Conservation (phyloP, 2,888 invertebrate genomes). For the Drosophila quinaria region DNA sequence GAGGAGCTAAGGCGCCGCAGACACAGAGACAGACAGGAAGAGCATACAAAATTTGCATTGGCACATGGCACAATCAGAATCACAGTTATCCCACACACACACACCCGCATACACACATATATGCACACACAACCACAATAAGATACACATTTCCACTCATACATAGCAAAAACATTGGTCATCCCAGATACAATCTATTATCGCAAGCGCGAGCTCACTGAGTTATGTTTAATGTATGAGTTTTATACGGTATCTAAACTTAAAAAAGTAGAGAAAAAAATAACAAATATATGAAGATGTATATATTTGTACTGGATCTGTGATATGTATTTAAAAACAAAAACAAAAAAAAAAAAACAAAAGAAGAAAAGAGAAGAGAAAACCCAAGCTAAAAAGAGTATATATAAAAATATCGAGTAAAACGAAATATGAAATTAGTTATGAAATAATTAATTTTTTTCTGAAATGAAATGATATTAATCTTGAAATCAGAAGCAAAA, state of each 20-base stretch:
- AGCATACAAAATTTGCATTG: constrained; percentile 16
- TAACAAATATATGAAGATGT: constrained; percentile 55
- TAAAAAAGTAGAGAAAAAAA: constrained; percentile 63
- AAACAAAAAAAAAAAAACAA: constrained; percentile 19
- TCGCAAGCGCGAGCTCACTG: constrained; percentile 70
- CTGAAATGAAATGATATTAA: constrained; percentile 60
- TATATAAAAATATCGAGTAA: constrained; percentile 64
- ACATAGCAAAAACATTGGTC: constrained; percentile 47
- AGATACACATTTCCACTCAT: constrained; percentile 26
- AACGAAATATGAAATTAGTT: constrained; percentile 71
- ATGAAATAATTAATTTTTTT: constrained; percentile 76
- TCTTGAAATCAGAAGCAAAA: constrained; percentile 68
- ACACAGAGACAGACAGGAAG: constrained; percentile 1
- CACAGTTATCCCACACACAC: constrained; percentile 11
- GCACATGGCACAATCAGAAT: constrained; percentile 16
- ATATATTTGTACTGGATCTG: constrained; percentile 85
- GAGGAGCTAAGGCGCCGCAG: constrained; percentile 31
- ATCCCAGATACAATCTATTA: constrained; percentile 50
- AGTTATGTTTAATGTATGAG: constrained; percentile 78
- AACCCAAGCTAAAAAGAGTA: constrained; percentile 54
- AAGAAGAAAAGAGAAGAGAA: constrained; percentile 45
- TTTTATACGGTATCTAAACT: constrained; percentile 70
- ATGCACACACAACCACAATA: constrained; percentile 9
- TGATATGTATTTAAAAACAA: constrained; percentile 84
- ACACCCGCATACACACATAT: background rate